phyloP scores from a whole-genome alignment of 1,140 invertebrate genomes.

The Papilio dardanus region DNA sequence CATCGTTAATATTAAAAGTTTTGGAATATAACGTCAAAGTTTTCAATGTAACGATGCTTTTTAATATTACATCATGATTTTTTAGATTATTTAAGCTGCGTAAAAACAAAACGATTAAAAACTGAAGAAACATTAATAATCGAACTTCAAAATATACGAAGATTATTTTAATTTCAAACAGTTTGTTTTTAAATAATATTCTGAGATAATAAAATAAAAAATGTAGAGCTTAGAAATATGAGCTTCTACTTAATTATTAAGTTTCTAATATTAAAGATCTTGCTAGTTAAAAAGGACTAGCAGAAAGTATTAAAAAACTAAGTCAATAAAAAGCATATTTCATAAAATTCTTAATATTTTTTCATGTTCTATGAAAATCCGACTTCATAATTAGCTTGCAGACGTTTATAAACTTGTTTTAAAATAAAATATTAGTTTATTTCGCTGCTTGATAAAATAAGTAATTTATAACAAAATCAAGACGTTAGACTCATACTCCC shows the following conservation, averaged over 20 bases:
- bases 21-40: not conserved
- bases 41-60: not conserved
- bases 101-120: no score
- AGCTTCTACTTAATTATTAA: not conserved
- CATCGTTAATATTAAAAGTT: slow-evolving; percentile 22
- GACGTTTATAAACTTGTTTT: not conserved
- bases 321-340: not conserved
- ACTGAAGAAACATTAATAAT: no score
- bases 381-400: not conserved
- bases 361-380: not conserved
- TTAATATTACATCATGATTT: not conserved
- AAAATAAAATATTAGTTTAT: not conserved
- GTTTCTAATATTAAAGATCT: not conserved
- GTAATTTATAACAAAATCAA: not conserved
- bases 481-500: no score
- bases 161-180: no score
- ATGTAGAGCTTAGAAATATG: not conserved
- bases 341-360: not conserved
- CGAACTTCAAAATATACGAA: no score
- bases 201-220: no score
- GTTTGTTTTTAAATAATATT: no score
- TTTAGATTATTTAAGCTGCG: no score
- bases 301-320: not conserved
- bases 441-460: not conserved
- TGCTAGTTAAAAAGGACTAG: not conserved